These are phyloP conservation scores for Eospalax fontanierii DNA, from an alignment of 2,797 vertebrate species.

Conservation along the genomic window DNA sequence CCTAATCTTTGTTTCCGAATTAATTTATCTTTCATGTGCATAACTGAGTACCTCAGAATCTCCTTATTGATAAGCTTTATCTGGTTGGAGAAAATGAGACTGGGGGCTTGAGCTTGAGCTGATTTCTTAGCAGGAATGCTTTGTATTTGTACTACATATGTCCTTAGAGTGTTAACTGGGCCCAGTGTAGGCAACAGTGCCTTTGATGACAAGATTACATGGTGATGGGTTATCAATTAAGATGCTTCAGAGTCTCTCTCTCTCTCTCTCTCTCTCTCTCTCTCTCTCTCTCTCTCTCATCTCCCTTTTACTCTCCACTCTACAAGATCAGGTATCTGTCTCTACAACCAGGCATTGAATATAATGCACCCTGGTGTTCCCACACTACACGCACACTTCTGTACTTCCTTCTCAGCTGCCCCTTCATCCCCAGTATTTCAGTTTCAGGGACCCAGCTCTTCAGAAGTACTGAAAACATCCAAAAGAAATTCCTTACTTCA, in stretches of 20 bases:
- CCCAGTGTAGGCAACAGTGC: accelerated
- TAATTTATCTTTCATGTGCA: not conserved
- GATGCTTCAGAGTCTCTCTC: not conserved
- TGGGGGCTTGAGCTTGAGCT: not conserved
- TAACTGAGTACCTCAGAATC: not conserved
- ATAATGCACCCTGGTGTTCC: not conserved
- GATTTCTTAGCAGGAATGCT: not conserved
- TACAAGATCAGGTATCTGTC: not conserved
- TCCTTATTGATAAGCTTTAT: not conserved
- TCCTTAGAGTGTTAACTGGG: not conserved
- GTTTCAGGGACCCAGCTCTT: not conserved
- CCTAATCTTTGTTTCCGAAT: not conserved
- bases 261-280: not conserved
- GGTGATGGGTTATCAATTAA: not conserved
- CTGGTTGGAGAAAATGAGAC: not conserved
- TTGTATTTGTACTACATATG: not conserved
- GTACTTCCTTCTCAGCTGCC: not conserved
- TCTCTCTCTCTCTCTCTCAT: not conserved
- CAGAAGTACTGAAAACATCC: not conserved
- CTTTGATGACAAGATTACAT: not conserved
- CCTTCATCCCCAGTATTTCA: not conserved
- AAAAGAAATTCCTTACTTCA: not conserved
- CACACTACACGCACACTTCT: not conserved
- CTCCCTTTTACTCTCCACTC: not conserved
- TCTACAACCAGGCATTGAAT: not conserved